Evolutionary conservation across 2,888 invertebrate genomes (phyloP), one percentile per base, ranked within the genome.

Genomic region (Yponomeuta malinellus): DNA sequence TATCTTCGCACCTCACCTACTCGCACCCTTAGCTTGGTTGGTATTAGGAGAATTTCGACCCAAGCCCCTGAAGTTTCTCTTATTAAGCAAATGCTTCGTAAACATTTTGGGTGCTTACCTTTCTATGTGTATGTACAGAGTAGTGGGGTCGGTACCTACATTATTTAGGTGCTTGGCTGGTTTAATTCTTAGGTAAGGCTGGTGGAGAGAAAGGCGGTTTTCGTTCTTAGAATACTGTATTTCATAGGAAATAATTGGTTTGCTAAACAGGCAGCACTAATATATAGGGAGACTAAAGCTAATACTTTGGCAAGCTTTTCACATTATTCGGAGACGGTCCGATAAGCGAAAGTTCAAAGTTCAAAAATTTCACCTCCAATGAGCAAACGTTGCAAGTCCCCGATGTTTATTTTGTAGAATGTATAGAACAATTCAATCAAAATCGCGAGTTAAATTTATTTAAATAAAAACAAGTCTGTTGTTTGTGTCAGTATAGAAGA

Each of bases 51-150:
- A 88, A 90, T 89, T 70, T 87, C 88, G 84, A 87, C 90, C 89
- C 88, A 77, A 81, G 88, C 83, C 78, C 79, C 81, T 43, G 82
- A 90, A 90, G 86, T 90, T 91, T 89, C 86, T 86, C 89, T 91
- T 92, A 92, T 91, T 90, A 92, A 91, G 89, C 91, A 91, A 92
- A 92, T 92, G 91, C 90, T 90, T 89, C 82, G 90, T 90, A 92
- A 92, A 92, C 91, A 91, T 90, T 90, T 86, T 81, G 88, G 88
- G 89, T 81, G 83, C 86, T 76, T 85, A 89, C 90, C 90, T 90
- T 88, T 87, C 86, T 88, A 82, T 79, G 80, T 78, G 52, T 43
- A 37, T 33, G 65, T 65, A 31, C 33, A 6, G 82, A 6, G 10
- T 65, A 33, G 65, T 12, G 65, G 31, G 65, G 65, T 31, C 1